A percentile compares a stretch with the other conserved stretches of the same genome.
Conservation (phyloP, 2,113 vertebrate species). For the Apistogramma diplotaenia region DNA sequence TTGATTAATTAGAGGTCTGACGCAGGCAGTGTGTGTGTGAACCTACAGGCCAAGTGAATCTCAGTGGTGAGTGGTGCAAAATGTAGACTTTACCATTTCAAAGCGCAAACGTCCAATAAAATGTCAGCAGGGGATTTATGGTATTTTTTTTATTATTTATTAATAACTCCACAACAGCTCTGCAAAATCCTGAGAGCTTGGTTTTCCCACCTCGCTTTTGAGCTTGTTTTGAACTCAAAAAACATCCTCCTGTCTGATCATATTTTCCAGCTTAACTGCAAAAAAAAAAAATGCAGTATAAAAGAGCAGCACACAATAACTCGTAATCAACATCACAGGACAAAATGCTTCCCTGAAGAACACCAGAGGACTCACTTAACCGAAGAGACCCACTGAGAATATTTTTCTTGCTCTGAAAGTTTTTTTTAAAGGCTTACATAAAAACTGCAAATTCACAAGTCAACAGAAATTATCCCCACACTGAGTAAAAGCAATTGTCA, state of each 20-base stretch:
- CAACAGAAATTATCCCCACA: neutral
- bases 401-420: neutral
- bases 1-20: conserved; percentile 45
- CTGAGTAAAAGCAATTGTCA: neutral
- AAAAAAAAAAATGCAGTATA: neutral
- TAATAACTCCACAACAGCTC: neutral
- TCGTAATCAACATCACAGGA: neutral
- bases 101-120: neutral
- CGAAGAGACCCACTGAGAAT: neutral
- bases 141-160: neutral
- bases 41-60: neutral
- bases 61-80: neutral
- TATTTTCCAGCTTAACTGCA: neutral
- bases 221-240: neutral
- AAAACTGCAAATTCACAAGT: neutral
- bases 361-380: neutral
- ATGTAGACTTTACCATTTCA: neutral
- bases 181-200: neutral
- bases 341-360: neutral
- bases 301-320: neutral
- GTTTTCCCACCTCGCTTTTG: neutral
- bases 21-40: neutral
- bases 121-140: neutral
- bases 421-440: neutral
- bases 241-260: neutral